phyloP scores from a whole-genome alignment of 2,797 vertebrate species.

The Lophotriccus pileatus region DNA sequence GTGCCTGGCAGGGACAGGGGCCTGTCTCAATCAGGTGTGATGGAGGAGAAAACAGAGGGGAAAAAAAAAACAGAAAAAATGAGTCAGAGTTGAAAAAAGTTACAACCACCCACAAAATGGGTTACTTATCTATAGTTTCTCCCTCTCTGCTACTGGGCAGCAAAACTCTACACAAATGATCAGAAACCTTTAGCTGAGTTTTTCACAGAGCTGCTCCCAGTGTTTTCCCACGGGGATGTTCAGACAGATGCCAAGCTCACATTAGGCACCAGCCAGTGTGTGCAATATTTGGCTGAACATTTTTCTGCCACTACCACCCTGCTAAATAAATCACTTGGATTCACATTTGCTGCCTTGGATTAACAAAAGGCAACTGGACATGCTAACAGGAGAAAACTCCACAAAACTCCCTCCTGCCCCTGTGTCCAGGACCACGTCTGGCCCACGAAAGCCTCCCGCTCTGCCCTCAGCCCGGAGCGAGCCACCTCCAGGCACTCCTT shows the following conservation, averaged over 20 bases:
- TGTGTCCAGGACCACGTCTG: rapidly evolving
- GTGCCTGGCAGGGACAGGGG: neutral
- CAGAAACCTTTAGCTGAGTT: neutral
- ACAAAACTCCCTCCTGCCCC: neutral
- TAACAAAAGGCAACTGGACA: neutral
- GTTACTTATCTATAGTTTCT: neutral
- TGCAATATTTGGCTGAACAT: rapidly evolving
- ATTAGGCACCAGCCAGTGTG: rapidly evolving
- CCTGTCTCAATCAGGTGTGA: rapidly evolving
- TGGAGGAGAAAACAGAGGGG: neutral
- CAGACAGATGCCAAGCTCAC: neutral
- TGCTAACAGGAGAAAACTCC: neutral
- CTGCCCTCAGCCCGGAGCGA: neutral
- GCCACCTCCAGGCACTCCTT: slow-evolving; percentile 8
- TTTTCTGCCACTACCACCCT: neutral
- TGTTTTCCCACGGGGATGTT: rapidly evolving
- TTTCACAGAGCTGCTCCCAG: neutral
- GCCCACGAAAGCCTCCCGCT: neutral
- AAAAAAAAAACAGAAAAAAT: neutral
- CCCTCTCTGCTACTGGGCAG: neutral
- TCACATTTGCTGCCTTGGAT: neutral
- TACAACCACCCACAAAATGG: neutral
- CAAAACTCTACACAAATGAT: neutral
- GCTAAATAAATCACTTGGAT: too few species aligned
- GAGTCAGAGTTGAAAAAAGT: neutral